A percentile compares a stretch with the other conserved stretches of the same genome.
Evolutionary conservation across 2,888 invertebrate genomes (phyloP).

Genomic region (Ptychoptera albimana): DNA sequence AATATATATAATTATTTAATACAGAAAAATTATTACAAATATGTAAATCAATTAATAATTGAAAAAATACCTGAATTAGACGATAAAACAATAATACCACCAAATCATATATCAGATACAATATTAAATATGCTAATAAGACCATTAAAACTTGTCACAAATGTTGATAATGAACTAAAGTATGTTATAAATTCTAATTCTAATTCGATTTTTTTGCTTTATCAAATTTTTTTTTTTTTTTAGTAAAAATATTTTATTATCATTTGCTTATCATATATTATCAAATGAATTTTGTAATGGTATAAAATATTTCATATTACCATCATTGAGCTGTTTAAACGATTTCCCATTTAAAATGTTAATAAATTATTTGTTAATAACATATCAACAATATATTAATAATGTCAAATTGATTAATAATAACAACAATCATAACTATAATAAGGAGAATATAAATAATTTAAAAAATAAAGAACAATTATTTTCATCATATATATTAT

Average conservation of each 20-base stretch:
- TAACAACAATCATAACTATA: slow-evolving; percentile 2
- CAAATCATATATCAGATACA: slow-evolving; percentile 55
- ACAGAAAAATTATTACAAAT: slow-evolving; percentile 45
- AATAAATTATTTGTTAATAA: slow-evolving; percentile 30
- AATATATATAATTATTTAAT: slow-evolving; percentile 25
- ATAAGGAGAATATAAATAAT: background rate
- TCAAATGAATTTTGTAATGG: slow-evolving; percentile 48
- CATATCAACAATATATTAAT: slow-evolving; percentile 22
- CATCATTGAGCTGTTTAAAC: slow-evolving; percentile 39
- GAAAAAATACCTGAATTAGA: slow-evolving; percentile 50
- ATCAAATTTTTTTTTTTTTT: background rate
- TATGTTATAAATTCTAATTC: background rate
- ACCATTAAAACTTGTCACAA: slow-evolving; percentile 44
- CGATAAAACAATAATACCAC: slow-evolving; percentile 49
- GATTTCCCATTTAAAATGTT: slow-evolving; percentile 38
- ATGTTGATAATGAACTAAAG: background rate
- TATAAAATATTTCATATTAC: slow-evolving; percentile 51
- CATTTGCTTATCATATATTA: slow-evolving; percentile 49
- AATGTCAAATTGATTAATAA: slow-evolving; percentile 15
- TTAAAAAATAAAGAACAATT: background rate
- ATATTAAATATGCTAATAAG: slow-evolving; percentile 59
- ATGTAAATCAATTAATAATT: slow-evolving; percentile 53
- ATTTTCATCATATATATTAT: slow-evolving; percentile 22
- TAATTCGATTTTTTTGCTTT: background rate
- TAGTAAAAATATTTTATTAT: slow-evolving; percentile 8